Evolutionary conservation across 2,113 vertebrate species (phyloP).

Genomic region (Lucifuga dentata): DNA sequence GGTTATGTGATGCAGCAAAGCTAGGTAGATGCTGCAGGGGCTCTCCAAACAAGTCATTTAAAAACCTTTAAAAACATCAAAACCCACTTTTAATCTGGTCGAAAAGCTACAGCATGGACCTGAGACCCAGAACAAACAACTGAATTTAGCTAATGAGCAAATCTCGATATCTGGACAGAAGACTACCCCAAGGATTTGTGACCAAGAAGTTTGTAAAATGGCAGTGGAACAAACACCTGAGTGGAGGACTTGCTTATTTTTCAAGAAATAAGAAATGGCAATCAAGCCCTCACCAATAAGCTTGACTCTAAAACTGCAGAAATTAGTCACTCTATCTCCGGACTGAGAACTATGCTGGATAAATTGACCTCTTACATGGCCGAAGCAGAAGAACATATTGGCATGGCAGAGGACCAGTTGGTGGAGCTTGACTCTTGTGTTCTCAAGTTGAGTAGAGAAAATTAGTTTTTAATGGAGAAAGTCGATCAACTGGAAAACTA

Average conservation of each 20-base stretch:
- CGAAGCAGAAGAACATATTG: conserved; percentile 11
- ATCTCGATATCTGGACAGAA: not conserved
- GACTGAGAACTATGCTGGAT: conserved; percentile 8
- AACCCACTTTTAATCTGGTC: no score
- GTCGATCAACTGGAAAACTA: not conserved
- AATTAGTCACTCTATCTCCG: conserved; percentile 7
- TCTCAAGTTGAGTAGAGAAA: not conserved
- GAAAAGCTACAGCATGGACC: no score
- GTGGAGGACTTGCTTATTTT: not conserved
- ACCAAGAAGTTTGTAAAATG: no score
- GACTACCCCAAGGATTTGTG: not conserved
- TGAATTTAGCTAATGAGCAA: not conserved
- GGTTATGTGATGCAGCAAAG: no score
- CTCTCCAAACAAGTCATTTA: no score
- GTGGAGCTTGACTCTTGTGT: not conserved
- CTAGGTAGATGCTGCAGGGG: no score
- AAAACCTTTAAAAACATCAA: no score
- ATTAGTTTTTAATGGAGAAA: not conserved
- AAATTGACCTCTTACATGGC: not conserved
- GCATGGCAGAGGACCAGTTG: not conserved
- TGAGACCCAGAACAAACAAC: not conserved
- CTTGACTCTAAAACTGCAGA: conserved; percentile 1
- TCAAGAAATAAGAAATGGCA: conserved; percentile 5
- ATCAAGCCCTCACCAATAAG: not conserved
- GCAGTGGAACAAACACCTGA: not conserved